Evolutionary conservation across 2,113 vertebrate genomes (phyloP), one percentile per base, ranked within the genome.

Genomic region (Chaetops frenatus): DNA sequence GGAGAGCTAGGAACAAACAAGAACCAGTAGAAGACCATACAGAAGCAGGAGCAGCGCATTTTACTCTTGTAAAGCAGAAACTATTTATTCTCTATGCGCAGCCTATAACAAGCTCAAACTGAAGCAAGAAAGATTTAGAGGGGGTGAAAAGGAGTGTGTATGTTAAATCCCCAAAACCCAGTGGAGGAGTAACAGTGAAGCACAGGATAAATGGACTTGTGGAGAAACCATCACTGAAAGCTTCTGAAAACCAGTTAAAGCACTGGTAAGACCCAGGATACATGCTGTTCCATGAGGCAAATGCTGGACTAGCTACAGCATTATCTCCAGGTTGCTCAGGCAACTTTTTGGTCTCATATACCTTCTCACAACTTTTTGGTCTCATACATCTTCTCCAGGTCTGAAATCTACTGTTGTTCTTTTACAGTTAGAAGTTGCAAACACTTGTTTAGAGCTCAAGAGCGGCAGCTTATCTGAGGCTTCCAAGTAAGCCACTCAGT

Each of bases 401-500:
- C 22, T 70, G 54, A 91, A 83, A 86, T 57, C 40, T 70, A 65
- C 3, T 65, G 35, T 5, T 53, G 21, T 38, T 74, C 13, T 45
- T 76, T 50, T 36, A 12, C 58, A 86, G 48, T 42, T 64, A 74
- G 57, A 67, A 77, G 13, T 15, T 82, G 14, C 1, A 2, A 90
- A 69, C 17, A 88, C 65, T 6, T 33, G 15, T 25, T 90, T 69
- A 65, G 10, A 69, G 20, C 15, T 81, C 31, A 76, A 93, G 36
- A 81, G 9, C 0, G 0, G 76, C 8, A 4, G 2, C 16, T 70
- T 44, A 84, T 31, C 29, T 44, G 44, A 81, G 36, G 3, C 33
- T 91, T 93, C 18, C 66, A 85, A 69, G 8, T n/a, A 72, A 71
- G 28, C 10, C n/a, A 91, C 28, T 8, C 38, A 31, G 35, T 48